Evolutionary conservation across 2,888 invertebrate genomes (phyloP).

Genomic region (Conistra vaccinii): DNA sequence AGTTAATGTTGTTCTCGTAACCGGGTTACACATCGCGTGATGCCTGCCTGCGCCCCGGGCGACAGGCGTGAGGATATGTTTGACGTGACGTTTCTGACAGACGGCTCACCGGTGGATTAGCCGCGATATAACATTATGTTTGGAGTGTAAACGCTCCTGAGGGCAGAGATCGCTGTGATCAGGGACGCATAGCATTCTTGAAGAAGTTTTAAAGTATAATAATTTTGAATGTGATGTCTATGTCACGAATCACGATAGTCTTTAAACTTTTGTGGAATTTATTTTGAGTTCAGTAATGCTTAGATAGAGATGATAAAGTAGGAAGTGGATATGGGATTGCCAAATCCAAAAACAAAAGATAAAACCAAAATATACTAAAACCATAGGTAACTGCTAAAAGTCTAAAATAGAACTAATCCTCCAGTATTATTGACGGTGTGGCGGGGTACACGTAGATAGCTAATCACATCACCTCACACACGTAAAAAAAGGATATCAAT

Average conservation of each 20-base stretch:
- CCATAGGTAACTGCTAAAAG: neutral
- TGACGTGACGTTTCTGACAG: constrained; percentile 67
- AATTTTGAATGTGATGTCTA: constrained; percentile 2
- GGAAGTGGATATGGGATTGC: neutral
- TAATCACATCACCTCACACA: too few relatives aligned
- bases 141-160: constrained; percentile 45
- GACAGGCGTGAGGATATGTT: constrained; percentile 69
- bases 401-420: neutral
- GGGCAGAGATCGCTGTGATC: constrained; percentile 47
- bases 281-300: neutral
- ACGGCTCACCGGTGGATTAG: constrained; percentile 57
- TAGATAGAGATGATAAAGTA: neutral
- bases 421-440: neutral
- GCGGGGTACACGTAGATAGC: too few relatives aligned
- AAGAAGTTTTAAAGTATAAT: constrained; percentile 2
- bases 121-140: constrained; percentile 50
- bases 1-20: constrained; percentile 53
- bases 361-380: too few relatives aligned
- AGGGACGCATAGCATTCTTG: constrained; percentile 39
- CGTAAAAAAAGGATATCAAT: constrained; percentile 1
- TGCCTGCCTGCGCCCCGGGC: constrained; percentile 65
- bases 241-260: neutral
- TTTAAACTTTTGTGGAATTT: neutral
- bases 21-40: constrained; percentile 69
- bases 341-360: too few relatives aligned